Evolutionary conservation across 2,888 invertebrate genomes (phyloP).

Genomic region (Cyaniris semiargus): DNA sequence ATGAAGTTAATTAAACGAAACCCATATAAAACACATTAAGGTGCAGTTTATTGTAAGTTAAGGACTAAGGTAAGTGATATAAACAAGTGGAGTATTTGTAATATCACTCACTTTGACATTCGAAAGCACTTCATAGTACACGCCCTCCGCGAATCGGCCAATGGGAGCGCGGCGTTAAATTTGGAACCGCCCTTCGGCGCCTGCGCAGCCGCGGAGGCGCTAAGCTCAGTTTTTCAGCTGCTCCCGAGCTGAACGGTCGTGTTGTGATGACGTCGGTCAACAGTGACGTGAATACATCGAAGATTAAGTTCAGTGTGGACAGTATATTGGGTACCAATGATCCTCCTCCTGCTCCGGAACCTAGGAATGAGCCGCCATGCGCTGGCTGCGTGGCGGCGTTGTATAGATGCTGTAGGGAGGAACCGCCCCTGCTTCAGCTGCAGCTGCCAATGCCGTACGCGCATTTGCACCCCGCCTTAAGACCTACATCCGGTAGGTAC

Average conservation of each 20-base stretch:
- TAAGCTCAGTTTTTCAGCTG: slow-evolving; percentile 66
- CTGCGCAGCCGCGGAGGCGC: slow-evolving; percentile 54
- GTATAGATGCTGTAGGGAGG: slow-evolving; percentile 82
- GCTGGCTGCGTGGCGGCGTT: slow-evolving; percentile 84
- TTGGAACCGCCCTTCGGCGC: slow-evolving; percentile 68
- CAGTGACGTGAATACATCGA: slow-evolving; percentile 60
- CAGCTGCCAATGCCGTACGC: slow-evolving; percentile 65
- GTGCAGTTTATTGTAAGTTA: slow-evolving; percentile 64
- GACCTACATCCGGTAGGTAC: slow-evolving; percentile 65
- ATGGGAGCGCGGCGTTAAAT: slow-evolving; percentile 51
- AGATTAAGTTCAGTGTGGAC: slow-evolving; percentile 86
- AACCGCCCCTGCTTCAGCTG: slow-evolving; percentile 63
- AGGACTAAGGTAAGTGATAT: not conserved
- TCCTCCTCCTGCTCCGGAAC: slow-evolving; percentile 47
- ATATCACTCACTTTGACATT: slow-evolving; percentile 65
- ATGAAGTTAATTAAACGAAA: slow-evolving; percentile 71
- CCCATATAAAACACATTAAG: slow-evolving; percentile 77
- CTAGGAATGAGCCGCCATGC: slow-evolving; percentile 73
- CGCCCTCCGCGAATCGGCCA: slow-evolving; percentile 62
- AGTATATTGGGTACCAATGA: slow-evolving; percentile 81
- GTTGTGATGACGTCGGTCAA: slow-evolving; percentile 63
- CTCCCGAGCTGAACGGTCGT: slow-evolving; percentile 50
- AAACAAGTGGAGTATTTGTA: slow-evolving; percentile 73
- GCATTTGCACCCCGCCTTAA: slow-evolving; percentile 71
- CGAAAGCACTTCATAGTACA: slow-evolving; percentile 59